Conservation (phyloP, 2,797 vertebrate genomes). For the Lophotriccus pileatus region DNA sequence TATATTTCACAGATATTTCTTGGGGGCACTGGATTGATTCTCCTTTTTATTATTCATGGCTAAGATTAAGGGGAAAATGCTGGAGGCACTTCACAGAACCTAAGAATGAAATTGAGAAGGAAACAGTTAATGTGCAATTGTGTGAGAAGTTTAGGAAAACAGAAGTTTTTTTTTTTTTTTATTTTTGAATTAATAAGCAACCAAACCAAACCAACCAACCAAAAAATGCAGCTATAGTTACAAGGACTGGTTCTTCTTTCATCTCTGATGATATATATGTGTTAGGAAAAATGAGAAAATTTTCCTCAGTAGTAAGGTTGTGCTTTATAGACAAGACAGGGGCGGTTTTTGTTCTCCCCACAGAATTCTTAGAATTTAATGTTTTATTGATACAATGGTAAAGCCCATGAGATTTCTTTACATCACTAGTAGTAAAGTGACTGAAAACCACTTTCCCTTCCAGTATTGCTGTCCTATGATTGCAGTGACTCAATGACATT, state of each 20-base stretch:
- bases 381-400: not conserved
- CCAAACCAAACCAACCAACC: not conserved
- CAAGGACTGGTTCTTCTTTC: not conserved
- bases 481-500: not conserved
- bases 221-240: not conserved
- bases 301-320: not conserved
- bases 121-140: not conserved
- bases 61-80: not conserved
- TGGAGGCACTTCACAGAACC: not conserved
- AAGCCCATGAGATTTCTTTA: fast-evolving
- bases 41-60: not conserved
- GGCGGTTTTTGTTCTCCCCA: fast-evolving
- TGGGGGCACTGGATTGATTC: not conserved
- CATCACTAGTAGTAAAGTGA: not conserved
- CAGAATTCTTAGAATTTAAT: not conserved
- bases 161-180: not conserved
- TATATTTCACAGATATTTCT: not conserved
- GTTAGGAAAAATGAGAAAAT: not conserved
- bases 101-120: not conserved
- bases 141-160: not conserved
- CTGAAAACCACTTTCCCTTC: not conserved
- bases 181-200: not conserved
- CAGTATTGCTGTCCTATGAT: not conserved
- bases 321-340: not conserved
- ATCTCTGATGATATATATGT: not conserved